These are phyloP conservation scores for Sebastolobus altivelis DNA, from an alignment of 2,797 vertebrate genomes.

Conservation along the genomic window DNA sequence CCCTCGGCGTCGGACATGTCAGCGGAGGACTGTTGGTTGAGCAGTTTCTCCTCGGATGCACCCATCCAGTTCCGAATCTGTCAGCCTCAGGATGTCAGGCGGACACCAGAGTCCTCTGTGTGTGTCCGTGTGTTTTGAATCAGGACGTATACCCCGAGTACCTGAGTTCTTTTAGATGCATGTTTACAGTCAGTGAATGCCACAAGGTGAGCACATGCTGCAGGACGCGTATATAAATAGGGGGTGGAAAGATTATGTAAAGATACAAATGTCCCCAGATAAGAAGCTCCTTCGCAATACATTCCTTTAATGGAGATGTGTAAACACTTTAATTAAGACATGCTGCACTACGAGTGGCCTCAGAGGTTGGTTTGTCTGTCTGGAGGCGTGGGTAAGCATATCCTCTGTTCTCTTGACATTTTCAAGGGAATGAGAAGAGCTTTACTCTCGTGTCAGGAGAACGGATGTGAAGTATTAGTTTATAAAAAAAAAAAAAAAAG, in stretches of 20 bases:
- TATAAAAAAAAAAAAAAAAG: constrained; percentile 22
- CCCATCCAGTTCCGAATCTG: constrained; percentile 49
- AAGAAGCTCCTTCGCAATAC: not conserved
- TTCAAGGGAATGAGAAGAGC: constrained; percentile 37
- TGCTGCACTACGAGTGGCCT: not conserved
- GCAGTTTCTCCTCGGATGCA: constrained; percentile 60
- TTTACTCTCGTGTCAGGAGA: constrained; percentile 24
- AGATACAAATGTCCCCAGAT: not conserved
- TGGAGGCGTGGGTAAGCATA: not conserved
- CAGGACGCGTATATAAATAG: not conserved
- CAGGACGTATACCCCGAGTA: constrained; percentile 8
- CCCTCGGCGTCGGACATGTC: constrained; percentile 11
- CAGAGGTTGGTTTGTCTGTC: not conserved
- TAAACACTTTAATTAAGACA: not conserved
- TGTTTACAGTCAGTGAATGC: constrained; percentile 16
- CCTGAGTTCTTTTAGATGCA: constrained; percentile 2
- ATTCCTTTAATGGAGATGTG: not conserved
- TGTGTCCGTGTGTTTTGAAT: constrained; percentile 33
- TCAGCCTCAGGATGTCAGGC: constrained; percentile 63
- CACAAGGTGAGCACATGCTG: not conserved
- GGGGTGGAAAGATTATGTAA: not conserved
- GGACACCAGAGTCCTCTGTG: constrained; percentile 30
- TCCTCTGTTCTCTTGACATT: constrained; percentile 50
- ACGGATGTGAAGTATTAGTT: constrained; percentile 30
- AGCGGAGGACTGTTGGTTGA: constrained; percentile 38